These are phyloP conservation scores for Vultur gryphus DNA, from an alignment of 2,797 vertebrate species.

Conservation along the genomic window DNA sequence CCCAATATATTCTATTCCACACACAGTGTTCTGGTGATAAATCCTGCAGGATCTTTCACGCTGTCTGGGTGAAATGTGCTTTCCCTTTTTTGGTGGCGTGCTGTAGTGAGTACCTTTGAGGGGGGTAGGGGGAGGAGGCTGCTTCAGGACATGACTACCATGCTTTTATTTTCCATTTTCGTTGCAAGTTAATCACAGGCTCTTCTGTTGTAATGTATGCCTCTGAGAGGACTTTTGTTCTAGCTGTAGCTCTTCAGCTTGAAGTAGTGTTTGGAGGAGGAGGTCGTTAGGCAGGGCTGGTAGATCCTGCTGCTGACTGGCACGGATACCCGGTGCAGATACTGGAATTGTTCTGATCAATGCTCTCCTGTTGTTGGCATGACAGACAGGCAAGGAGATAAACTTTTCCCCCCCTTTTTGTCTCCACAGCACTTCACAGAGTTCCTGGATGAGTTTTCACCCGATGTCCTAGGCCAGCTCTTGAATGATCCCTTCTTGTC, in stretches of 20 bases:
- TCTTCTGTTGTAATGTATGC: background rate
- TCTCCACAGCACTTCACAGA: conserved; percentile 90
- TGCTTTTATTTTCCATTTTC: background rate
- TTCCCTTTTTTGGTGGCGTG: background rate
- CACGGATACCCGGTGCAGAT: background rate
- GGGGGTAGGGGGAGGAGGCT: background rate
- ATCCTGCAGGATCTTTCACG: background rate
- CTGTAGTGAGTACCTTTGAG: background rate
- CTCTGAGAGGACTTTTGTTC: background rate
- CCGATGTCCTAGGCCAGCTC: conserved; percentile 94
- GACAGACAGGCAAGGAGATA: background rate
- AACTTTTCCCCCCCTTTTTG: background rate
- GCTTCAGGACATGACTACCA: background rate
- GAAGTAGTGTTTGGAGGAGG: background rate
- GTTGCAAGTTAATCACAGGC: background rate
- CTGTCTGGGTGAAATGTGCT: background rate
- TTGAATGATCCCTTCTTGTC: conserved; percentile 97
- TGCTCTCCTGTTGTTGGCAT: background rate
- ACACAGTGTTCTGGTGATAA: background rate
- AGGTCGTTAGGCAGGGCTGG: background rate
- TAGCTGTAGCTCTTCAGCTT: background rate
- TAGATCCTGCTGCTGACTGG: conserved; percentile 24
- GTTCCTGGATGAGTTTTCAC: conserved; percentile 93
- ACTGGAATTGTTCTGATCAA: background rate
- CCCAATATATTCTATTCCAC: background rate